These are phyloP conservation scores for Argynnis bischoffii DNA, from an alignment of 2,888 invertebrate genomes.

Conservation along the genomic window DNA sequence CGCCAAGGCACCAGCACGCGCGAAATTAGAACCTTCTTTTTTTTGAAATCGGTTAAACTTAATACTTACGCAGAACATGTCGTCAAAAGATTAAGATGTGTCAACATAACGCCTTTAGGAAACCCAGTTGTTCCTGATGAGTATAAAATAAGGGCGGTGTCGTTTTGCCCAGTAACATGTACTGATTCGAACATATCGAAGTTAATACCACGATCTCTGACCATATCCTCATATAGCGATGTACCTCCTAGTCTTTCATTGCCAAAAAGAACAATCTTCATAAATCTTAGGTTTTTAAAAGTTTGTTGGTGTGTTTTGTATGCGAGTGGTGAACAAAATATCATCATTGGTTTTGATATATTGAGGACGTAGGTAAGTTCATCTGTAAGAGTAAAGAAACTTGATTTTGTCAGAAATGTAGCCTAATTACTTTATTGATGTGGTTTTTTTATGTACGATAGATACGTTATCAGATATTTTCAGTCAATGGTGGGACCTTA, in stretches of 20 bases:
- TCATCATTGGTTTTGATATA: slow-evolving; percentile 61
- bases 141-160: slow-evolving; percentile 43
- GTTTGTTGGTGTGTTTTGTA: slow-evolving; percentile 50
- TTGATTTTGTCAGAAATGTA: no score
- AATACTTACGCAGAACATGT: slow-evolving; percentile 39
- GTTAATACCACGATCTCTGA: slow-evolving; percentile 38
- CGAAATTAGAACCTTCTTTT: no score
- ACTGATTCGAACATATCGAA: slow-evolving; percentile 35
- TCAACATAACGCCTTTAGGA: slow-evolving; percentile 47
- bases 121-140: slow-evolving; percentile 49
- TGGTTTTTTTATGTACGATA: no score
- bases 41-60: neutral
- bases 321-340: slow-evolving; percentile 56
- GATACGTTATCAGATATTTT: no score
- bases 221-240: slow-evolving; percentile 52
- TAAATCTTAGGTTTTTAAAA: slow-evolving; percentile 43
- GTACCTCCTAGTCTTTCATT: slow-evolving; percentile 43
- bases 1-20: no score
- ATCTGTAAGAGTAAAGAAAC: slow-evolving; percentile 45
- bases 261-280: slow-evolving; percentile 58
- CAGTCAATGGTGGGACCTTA: no score
- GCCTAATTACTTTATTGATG: no score
- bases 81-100: slow-evolving; percentile 43
- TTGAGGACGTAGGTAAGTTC: slow-evolving; percentile 58
- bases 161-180: slow-evolving; percentile 43